Evolutionary conservation across 2,113 vertebrate genomes (phyloP).

Genomic region (Indri indri): DNA sequence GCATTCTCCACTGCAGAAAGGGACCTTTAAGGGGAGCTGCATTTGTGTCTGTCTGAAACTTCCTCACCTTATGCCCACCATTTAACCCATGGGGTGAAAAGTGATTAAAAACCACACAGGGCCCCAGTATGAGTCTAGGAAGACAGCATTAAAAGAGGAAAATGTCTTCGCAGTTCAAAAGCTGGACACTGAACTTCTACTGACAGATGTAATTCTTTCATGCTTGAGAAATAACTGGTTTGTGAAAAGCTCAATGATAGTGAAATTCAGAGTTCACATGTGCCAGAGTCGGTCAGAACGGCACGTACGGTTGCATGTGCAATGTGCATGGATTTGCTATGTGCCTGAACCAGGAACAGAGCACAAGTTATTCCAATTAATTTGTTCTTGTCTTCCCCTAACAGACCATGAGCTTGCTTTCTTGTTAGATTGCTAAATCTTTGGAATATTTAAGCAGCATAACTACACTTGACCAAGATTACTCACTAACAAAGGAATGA

Average conservation of each 20-base stretch:
- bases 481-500: constrained; percentile 86
- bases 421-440: constrained; percentile 79
- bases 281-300: constrained; percentile 69
- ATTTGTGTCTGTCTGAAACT: neutral
- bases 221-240: neutral
- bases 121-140: neutral
- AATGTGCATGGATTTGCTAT: constrained; percentile 10
- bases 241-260: neutral
- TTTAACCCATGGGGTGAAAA: neutral
- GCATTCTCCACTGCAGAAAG: neutral
- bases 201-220: neutral
- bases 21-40: neutral
- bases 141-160: neutral
- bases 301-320: constrained; percentile 46
- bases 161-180: neutral
- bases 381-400: constrained; percentile 71
- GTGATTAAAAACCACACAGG: neutral
- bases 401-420: constrained; percentile 59
- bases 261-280: constrained; percentile 22
- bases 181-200: neutral
- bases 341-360: constrained; percentile 24
- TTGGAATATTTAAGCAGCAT: constrained; percentile 78
- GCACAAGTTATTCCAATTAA: constrained; percentile 70
- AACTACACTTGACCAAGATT: constrained; percentile 80
- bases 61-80: neutral